Base-by-base conservation (phyloP, 2,888 invertebrate species). In the Spatulosminthurus flaviceps region DNA sequence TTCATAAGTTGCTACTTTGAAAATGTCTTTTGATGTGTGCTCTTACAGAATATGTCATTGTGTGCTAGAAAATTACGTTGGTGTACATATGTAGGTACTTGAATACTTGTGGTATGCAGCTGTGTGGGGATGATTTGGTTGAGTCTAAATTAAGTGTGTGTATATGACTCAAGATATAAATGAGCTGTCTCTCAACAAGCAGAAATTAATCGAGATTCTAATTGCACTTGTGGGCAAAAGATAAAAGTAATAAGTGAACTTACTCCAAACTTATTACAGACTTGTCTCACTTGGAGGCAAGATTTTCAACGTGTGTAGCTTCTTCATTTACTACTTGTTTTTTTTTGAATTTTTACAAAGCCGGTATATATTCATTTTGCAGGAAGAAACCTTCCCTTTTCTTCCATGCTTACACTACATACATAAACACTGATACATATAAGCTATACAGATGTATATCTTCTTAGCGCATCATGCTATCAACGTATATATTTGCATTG, bases 271-370 rank as follows among this genome's bases (percentile, higher is more conserved):
- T 69, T 29, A 69, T 26, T 80, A 81, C 81, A 77, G 79, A 82
- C 81, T 81, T 81, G 82, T 81, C 78, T 82, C 34, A 75, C 82
- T 81, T 70, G 79, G 77, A 81, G 82, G 80, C 78, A 82, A 79
- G 79, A 81, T 61, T 79, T 43, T 79, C 76, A 51, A 51, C 51
- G 51, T 51, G 51, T 51, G 51, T 51, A 51, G 51, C 51, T 51
- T 51, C 51, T 51, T 51, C 51, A 51, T 51, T 16, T 51, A 5
- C 51, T 51, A 51, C n/a, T 51, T 51, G 51, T 51, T 19, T 51
- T 51, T 51, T 51, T 51, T 51, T 51, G n/a, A 5, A 51, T 51
- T 51, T n/a, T n/a, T n/a, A n/a, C n/a, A n/a, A n/a, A n/a, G n/a
- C n/a, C n/a, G 34, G 34, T 9, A 4, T 9, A 4, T 34, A 34